Evolutionary conservation across 2,797 vertebrate species (phyloP).

Genomic region (Coranthus polyacanthus): DNA sequence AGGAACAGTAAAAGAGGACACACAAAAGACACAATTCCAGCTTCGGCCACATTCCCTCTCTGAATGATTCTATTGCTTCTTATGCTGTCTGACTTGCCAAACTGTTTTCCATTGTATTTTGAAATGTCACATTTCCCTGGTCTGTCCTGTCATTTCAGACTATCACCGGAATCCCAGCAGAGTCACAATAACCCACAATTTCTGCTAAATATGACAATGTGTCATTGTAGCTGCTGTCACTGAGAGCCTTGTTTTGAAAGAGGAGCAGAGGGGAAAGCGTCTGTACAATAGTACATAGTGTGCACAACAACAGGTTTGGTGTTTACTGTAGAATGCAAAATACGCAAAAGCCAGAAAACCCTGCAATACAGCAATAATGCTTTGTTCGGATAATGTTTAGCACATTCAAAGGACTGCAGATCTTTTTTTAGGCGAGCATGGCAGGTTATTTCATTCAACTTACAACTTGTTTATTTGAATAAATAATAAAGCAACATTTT

Average conservation of each 20-base stretch:
- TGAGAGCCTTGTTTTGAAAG: slow-evolving; percentile 26
- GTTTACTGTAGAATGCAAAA: slow-evolving; percentile 16
- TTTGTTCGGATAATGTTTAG: not conserved
- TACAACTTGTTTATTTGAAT: slow-evolving; percentile 33
- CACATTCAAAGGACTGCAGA: not conserved
- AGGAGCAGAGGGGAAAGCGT: slow-evolving; percentile 18
- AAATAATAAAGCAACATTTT: too few relatives aligned
- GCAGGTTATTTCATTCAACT: slow-evolving; percentile 8
- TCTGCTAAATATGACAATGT: slow-evolving; percentile 26
- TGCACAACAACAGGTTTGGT: slow-evolving; percentile 42
- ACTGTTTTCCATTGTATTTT: slow-evolving; percentile 30
- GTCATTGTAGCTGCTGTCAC: slow-evolving; percentile 30
- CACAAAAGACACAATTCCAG: not conserved
- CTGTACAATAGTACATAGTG: slow-evolving; percentile 12
- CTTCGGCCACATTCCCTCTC: not conserved
- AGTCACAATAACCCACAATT: slow-evolving; percentile 35
- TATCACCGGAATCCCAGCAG: slow-evolving; percentile 4
- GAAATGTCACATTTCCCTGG: slow-evolving; percentile 10
- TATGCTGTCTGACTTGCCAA: slow-evolving; percentile 14
- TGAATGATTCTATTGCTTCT: slow-evolving; percentile 10
- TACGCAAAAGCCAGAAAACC: slow-evolving; percentile 7
- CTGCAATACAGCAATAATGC: not conserved
- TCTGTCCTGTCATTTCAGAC: slow-evolving; percentile 37
- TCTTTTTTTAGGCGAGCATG: slow-evolving; percentile 17
- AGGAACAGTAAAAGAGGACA: slow-evolving; percentile 9